Evolutionary conservation across 1,140 invertebrate genomes (phyloP).

Genomic region (Periplaneta americana): DNA sequence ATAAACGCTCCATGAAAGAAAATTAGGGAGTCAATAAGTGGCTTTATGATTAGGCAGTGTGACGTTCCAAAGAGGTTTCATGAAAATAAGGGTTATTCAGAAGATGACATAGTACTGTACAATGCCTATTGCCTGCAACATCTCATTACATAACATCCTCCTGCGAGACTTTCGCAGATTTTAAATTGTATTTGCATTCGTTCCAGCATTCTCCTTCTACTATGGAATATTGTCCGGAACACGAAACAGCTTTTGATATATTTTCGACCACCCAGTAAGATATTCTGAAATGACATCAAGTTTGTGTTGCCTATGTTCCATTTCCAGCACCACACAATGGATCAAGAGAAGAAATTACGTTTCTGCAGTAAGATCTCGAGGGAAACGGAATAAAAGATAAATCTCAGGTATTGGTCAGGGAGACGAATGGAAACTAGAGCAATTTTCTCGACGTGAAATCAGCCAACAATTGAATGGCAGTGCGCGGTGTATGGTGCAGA

Average conservation of each 20-base stretch:
- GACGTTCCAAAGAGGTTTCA: too few relatives aligned
- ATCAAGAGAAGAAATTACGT: background rate
- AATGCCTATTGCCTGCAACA: too few relatives aligned
- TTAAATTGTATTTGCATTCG: background rate
- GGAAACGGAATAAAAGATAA: background rate
- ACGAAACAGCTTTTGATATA: background rate
- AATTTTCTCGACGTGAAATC: background rate
- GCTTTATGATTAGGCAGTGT: too few relatives aligned
- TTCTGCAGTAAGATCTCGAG: background rate
- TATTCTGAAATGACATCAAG: background rate
- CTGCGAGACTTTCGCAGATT: too few relatives aligned
- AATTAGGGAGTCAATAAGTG: too few relatives aligned
- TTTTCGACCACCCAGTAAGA: background rate
- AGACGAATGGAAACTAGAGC: background rate
- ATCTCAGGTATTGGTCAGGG: background rate
- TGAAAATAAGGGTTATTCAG: too few relatives aligned
- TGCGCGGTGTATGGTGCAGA: too few relatives aligned
- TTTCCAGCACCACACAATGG: background rate
- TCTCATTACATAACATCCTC: too few relatives aligned
- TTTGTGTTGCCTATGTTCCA: background rate
- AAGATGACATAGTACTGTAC: too few relatives aligned
- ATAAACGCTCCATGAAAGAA: too few relatives aligned
- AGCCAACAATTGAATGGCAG: background rate
- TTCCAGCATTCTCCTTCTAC: background rate
- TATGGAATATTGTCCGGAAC: background rate